These are phyloP conservation scores for Neotoma lepida DNA, from an alignment of 2,113 vertebrate genomes.

Conservation along the genomic window DNA sequence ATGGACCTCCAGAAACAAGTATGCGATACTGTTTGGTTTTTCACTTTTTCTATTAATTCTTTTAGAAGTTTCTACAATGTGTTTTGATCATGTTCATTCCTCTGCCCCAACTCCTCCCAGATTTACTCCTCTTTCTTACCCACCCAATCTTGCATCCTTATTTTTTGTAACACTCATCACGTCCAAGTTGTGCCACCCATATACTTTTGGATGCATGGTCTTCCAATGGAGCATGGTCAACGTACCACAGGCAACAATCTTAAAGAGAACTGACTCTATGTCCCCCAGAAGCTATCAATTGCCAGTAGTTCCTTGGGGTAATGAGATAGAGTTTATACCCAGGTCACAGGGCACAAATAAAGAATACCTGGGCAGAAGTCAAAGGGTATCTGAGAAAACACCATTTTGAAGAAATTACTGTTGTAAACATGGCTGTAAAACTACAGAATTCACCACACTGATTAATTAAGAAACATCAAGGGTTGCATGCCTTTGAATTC, in stretches of 20 bases:
- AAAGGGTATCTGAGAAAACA: neutral
- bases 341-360: neutral
- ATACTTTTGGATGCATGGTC: neutral
- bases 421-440: neutral
- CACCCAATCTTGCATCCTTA: too few species aligned
- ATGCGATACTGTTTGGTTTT: neutral
- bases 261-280: neutral
- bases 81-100: too few species aligned
- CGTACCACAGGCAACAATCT: neutral
- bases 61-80: neutral
- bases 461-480: conserved; percentile 56
- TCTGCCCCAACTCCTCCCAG: neutral
- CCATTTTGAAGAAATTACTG: conserved; percentile 26
- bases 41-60: neutral
- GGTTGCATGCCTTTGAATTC: neutral
- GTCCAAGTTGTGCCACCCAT: neutral
- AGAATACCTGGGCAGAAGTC: neutral
- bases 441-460: conserved; percentile 35
- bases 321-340: neutral
- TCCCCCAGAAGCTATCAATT: neutral
- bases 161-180: neutral
- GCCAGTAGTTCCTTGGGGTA: neutral
- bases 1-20: conserved; percentile 8
- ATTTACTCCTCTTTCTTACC: neutral
- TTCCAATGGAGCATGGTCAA: neutral